A percentile compares a stretch with the other conserved stretches of the same genome.
Conservation (phyloP, 2,797 vertebrate genomes). For the Malurus leucopterus region DNA sequence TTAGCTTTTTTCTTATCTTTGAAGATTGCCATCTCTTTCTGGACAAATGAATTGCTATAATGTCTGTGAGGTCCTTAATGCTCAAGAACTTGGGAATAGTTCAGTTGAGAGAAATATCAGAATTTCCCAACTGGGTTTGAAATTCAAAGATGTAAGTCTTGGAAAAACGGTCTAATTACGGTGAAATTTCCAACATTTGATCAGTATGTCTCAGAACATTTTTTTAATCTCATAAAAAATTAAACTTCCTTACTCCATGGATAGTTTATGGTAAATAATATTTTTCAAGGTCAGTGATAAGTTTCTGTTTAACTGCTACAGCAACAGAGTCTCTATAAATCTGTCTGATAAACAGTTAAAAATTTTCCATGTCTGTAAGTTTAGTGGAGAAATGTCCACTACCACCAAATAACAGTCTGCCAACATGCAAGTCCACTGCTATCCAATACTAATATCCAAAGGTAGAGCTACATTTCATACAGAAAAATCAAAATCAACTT, state of each 20-base stretch:
- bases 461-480: background rate
- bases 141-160: background rate
- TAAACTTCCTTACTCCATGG: background rate
- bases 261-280: background rate
- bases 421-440: background rate
- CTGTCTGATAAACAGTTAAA: background rate
- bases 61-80: background rate
- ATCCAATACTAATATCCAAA: background rate
- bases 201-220: background rate
- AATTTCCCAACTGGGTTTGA: background rate
- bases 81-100: background rate
- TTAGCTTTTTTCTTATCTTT: background rate
- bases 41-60: background rate
- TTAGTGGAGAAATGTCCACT: background rate
- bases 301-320: background rate
- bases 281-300: background rate
- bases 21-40: background rate
- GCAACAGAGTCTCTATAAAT: background rate
- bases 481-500: conserved; percentile 31
- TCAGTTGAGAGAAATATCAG: background rate
- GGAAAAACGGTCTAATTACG: background rate
- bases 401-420: background rate
- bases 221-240: background rate
- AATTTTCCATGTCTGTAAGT: background rate
- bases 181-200: background rate